phyloP scores from a whole-genome alignment of 2,113 vertebrate genomes.

The Malurus alboscapulatus region DNA sequence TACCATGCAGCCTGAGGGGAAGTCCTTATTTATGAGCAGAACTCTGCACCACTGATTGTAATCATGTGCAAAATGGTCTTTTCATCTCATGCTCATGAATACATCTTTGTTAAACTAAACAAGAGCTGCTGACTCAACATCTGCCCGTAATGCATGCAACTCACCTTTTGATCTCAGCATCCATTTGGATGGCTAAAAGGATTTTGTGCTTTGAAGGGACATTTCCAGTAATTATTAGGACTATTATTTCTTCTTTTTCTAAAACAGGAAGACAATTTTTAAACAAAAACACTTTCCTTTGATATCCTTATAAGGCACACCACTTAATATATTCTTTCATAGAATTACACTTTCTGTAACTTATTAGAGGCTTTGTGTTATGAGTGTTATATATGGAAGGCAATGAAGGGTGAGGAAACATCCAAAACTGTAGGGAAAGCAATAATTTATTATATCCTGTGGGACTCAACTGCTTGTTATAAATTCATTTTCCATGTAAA shows the following conservation, averaged over 20 bases:
- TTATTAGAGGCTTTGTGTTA: neutral
- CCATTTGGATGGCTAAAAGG: constrained; percentile 12
- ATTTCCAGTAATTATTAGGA: constrained; percentile 11
- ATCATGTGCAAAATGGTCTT: constrained; percentile 27
- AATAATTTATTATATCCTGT: constrained; percentile 43
- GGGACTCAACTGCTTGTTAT: constrained; percentile 35
- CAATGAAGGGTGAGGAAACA: constrained; percentile 44
- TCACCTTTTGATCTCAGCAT: constrained; percentile 57
- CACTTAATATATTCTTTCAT: constrained; percentile 4
- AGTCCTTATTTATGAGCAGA: constrained; percentile 8
- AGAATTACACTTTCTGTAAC: constrained; percentile 14
- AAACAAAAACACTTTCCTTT: neutral
- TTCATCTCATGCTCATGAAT: constrained; percentile 37
- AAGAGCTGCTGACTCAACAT: constrained; percentile 13
- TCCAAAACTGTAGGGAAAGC: neutral
- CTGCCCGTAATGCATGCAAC: neutral
- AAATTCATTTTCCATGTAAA: constrained; percentile 63
- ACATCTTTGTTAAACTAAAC: neutral
- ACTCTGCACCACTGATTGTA: neutral
- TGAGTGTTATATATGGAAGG: neutral
- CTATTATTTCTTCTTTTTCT: neutral
- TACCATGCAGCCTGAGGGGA: neutral
- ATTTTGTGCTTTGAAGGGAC: neutral
- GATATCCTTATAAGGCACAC: neutral
- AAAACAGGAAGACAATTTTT: neutral